phyloP scores from a whole-genome alignment of 2,888 invertebrate species.

The Hofmannophila pseudospretella region DNA sequence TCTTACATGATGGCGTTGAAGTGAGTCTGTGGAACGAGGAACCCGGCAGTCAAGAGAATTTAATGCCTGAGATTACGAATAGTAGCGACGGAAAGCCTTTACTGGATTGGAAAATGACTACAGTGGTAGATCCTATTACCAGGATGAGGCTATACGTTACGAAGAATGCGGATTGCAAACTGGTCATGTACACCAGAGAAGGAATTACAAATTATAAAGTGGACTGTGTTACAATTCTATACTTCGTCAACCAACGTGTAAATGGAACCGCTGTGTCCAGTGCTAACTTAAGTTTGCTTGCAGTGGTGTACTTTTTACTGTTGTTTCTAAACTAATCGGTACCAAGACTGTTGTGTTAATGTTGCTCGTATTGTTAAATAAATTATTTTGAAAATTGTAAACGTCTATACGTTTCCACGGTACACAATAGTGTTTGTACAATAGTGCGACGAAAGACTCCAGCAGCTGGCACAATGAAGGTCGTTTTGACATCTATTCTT shows the following conservation, averaged over 20 bases:
- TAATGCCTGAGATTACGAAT: slow-evolving; percentile 28
- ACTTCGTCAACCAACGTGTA: slow-evolving; percentile 38
- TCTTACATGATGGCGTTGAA: slow-evolving; percentile 56
- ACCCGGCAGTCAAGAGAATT: slow-evolving; percentile 32
- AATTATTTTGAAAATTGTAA: background rate
- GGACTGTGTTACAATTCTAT: slow-evolving; percentile 55
- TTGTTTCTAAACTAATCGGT: background rate
- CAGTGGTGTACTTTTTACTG: background rate
- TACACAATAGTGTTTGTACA: background rate
- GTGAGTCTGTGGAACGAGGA: slow-evolving; percentile 60
- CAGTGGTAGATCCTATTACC: slow-evolving; percentile 53
- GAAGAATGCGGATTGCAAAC: slow-evolving; percentile 49
- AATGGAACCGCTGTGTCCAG: background rate
- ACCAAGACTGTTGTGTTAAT: background rate
- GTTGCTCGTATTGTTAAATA: background rate
- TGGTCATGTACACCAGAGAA: slow-evolving; percentile 63
- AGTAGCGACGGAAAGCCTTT: slow-evolving; percentile 25
- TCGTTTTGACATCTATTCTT: slow-evolving; percentile 29
- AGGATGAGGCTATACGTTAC: slow-evolving; percentile 55
- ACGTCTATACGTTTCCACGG: background rate
- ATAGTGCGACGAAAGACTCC: background rate
- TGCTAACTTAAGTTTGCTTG: background rate
- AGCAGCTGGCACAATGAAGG: slow-evolving; percentile 29
- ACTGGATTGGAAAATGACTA: slow-evolving; percentile 55
- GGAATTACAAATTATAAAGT: slow-evolving; percentile 56